Evolutionary conservation across 1,140 invertebrate species (phyloP).

Genomic region (Thereuonema tuberculata): DNA sequence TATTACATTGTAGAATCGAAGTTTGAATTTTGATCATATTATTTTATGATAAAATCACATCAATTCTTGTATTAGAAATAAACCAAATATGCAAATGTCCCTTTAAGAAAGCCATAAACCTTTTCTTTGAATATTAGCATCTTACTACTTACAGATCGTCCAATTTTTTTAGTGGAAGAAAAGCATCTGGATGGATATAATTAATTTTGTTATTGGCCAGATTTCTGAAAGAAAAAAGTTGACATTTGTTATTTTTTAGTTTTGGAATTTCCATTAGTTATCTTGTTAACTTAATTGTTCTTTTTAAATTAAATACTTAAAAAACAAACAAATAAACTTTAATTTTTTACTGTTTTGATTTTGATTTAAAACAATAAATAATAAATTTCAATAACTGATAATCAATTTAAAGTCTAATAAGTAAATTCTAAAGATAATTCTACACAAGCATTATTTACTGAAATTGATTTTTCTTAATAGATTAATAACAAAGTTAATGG

Average conservation of each 20-base stretch:
- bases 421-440: too few species aligned
- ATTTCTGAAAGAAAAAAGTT: slow-evolving; percentile 43
- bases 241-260: background rate
- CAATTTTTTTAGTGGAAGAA: slow-evolving; percentile 56
- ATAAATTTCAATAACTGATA: background rate
- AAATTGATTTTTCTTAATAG: too few species aligned
- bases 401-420: too few species aligned
- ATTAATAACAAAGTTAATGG: too few species aligned
- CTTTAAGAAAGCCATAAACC: background rate
- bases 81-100: background rate
- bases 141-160: slow-evolving; percentile 73
- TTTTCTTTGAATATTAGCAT: background rate
- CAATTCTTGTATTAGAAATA: background rate
- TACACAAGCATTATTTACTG: too few species aligned
- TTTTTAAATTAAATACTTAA: background rate
- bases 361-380: background rate
- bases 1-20: background rate
- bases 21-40: background rate
- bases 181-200: slow-evolving; percentile 70
- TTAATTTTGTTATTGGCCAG: slow-evolving; percentile 72
- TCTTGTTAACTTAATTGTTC: background rate
- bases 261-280: background rate
- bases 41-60: background rate
- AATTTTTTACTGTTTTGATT: background rate
- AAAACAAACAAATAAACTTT: background rate